These are phyloP conservation scores for Apantesis nais DNA, from an alignment of 2,888 invertebrate genomes.

Conservation along the genomic window DNA sequence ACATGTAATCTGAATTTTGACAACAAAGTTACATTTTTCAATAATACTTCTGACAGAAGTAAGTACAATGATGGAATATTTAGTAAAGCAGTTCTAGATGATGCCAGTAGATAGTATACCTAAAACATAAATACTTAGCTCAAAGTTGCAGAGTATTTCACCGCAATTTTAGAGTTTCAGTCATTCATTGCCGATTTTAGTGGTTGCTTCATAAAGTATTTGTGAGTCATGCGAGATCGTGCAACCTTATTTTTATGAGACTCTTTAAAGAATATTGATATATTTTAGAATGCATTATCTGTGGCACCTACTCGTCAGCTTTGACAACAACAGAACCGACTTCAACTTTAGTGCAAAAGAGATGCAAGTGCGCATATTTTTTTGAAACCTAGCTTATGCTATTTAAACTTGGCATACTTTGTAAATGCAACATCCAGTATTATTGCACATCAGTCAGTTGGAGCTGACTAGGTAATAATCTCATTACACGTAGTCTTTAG, in stretches of 20 bases:
- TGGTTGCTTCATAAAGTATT: not conserved
- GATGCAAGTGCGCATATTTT: not conserved
- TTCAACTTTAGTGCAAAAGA: not conserved
- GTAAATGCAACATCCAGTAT: not conserved
- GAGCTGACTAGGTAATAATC: not conserved
- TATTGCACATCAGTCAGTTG: too few relatives aligned
- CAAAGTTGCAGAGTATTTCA: constrained; percentile 8
- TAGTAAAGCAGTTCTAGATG: not conserved
- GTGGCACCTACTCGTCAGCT: not conserved
- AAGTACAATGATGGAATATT: not conserved
- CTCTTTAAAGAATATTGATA: not conserved
- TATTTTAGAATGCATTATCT: not conserved
- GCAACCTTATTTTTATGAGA: not conserved
- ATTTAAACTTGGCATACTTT: not conserved
- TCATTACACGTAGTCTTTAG: not conserved
- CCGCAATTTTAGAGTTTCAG: constrained; percentile 5
- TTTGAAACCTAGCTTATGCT: not conserved
- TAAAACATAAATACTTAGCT: not conserved
- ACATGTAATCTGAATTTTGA: not conserved
- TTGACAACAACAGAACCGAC: not conserved
- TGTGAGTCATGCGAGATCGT: not conserved
- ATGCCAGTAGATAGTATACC: not conserved
- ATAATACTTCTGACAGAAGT: not conserved
- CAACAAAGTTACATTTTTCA: not conserved
- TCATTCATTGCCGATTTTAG: constrained; percentile 9